phyloP scores from a whole-genome alignment of 1,140 invertebrate species.

The Elysia chlorotica region DNA sequence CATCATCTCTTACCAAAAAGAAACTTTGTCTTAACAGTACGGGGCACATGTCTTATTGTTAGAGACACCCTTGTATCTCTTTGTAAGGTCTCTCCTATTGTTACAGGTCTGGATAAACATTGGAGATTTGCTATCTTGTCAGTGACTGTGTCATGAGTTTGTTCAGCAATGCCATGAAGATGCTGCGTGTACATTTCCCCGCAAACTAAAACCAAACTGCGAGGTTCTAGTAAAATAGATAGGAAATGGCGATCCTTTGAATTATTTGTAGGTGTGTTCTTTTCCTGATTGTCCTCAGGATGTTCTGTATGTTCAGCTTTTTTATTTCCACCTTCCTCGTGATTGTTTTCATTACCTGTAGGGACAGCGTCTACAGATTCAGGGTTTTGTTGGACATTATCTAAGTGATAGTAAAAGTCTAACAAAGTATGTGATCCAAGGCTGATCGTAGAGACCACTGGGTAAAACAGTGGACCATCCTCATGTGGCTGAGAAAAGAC shows the following conservation, averaged over 20 bases:
- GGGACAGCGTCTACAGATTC: no score
- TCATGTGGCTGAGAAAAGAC: conserved; percentile 76
- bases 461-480: conserved; percentile 92
- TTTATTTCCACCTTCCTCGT: no score
- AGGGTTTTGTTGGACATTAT: no score
- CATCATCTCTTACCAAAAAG: conserved; percentile 52
- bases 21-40: conserved; percentile 74
- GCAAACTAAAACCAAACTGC: conserved; percentile 86
- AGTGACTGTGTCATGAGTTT: conserved; percentile 72
- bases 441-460: conserved; percentile 90
- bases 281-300: no score
- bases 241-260: conserved; percentile 60
- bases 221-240: conserved; percentile 79
- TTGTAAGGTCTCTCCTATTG: conserved; percentile 61
- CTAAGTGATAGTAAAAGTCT: conserved; percentile 74
- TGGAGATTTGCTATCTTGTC: conserved; percentile 72
- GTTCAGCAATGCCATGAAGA: conserved; percentile 88
- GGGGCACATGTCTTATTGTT: conserved; percentile 92
- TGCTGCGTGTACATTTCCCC: conserved; percentile 83
- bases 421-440: conserved; percentile 88
- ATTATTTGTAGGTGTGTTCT: no score
- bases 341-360: no score
- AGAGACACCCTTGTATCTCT: conserved; percentile 83
- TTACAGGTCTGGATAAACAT: conserved; percentile 37
- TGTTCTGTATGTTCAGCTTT: no score